Percentiles rank a stretch among this genome's conserved stretches.
phyloP scores from a whole-genome alignment of 2,113 vertebrate species.

The Plecturocebus donacophilus region DNA sequence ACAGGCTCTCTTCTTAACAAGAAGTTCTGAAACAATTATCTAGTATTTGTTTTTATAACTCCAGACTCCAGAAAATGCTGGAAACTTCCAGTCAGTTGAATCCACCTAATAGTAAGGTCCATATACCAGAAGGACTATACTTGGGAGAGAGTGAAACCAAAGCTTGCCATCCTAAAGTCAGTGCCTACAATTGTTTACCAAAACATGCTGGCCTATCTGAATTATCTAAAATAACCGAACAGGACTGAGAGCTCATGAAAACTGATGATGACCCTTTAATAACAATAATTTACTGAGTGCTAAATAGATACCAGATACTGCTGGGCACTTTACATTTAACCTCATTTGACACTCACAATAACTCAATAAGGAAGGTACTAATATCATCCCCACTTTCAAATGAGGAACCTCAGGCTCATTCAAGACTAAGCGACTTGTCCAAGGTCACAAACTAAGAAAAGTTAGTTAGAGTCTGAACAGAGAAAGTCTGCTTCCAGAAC shows the following conservation, averaged over 20 bases:
- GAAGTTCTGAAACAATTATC: neutral
- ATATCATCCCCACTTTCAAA: slow-evolving; percentile 39
- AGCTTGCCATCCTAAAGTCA: neutral
- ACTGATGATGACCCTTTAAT: neutral
- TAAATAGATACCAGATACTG: neutral
- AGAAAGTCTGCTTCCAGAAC: neutral
- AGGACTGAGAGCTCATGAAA: neutral
- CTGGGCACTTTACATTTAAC: neutral
- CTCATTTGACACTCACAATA: neutral
- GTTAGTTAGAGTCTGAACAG: neutral
- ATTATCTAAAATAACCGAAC: neutral
- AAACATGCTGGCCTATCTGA: neutral
- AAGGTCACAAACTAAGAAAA: neutral
- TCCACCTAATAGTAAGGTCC: neutral
- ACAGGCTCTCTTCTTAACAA: neutral
- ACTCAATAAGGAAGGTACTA: neutral
- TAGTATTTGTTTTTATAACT: neutral
- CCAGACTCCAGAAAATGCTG: slow-evolving; percentile 19
- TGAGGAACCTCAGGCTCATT: neutral
- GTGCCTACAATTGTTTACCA: neutral
- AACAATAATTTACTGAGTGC: neutral
- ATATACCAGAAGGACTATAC: neutral
- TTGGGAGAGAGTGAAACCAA: neutral
- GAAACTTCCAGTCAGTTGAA: neutral
- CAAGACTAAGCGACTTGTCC: neutral